These are phyloP conservation scores for Acanthurus leucopareius DNA, from an alignment of 2,797 vertebrate genomes.

Conservation along the genomic window DNA sequence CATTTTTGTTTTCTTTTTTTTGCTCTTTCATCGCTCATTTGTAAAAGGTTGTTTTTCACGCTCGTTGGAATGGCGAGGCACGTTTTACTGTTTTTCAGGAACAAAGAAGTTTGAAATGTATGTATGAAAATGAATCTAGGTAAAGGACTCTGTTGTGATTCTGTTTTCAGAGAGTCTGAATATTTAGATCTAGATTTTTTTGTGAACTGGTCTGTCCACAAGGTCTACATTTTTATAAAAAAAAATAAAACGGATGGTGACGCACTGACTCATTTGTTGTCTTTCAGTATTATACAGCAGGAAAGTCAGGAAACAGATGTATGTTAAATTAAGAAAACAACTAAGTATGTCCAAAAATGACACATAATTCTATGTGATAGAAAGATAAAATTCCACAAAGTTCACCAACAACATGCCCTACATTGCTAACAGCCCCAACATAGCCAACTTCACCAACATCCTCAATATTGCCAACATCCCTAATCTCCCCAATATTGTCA, in stretches of 20 bases:
- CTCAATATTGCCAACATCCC: too few species aligned
- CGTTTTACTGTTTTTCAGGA: conserved; percentile 66
- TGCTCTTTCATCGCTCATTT: conserved; percentile 51
- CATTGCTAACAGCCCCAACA: too few species aligned
- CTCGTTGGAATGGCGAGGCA: conserved; percentile 44
- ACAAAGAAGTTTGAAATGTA: conserved; percentile 63
- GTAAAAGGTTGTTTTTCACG: conserved; percentile 56
- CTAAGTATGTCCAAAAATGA: not conserved
- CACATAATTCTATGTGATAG: not conserved
- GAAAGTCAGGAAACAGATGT: not conserved
- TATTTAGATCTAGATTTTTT: conserved; percentile 67
- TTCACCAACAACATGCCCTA: too few species aligned
- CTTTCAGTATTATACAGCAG: not conserved
- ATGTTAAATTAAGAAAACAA: too few species aligned
- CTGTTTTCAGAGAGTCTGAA: conserved; percentile 72
- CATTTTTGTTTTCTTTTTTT: conserved; percentile 46
- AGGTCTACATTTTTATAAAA: conserved; percentile 71
- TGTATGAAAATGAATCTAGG: conserved; percentile 55
- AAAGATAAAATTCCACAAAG: too few species aligned
- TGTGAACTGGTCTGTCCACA: conserved; percentile 75
- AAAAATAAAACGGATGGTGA: conserved; percentile 59
- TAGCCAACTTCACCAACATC: too few species aligned
- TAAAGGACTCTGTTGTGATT: conserved; percentile 69
- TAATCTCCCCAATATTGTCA: too few species aligned
- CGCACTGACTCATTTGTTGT: not conserved